These are phyloP conservation scores for Aphidius gifuensis DNA, from an alignment of 1,140 invertebrate genomes.

Conservation along the genomic window DNA sequence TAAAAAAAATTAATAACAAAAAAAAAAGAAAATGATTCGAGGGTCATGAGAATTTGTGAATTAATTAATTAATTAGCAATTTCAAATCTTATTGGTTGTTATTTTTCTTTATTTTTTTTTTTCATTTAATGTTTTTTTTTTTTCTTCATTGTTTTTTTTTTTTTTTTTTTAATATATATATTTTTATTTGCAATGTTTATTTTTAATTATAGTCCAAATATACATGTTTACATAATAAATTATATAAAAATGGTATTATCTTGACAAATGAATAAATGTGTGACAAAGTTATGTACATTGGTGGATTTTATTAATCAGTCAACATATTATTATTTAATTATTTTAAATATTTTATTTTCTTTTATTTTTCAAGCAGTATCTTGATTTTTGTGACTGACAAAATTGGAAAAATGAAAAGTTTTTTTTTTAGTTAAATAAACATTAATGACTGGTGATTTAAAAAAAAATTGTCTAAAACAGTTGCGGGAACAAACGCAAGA, in stretches of 20 bases:
- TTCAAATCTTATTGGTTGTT: too few relatives aligned
- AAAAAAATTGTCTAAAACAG: slow-evolving; percentile 47
- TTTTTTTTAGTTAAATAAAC: slow-evolving; percentile 4
- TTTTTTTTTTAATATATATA: slow-evolving; percentile 21
- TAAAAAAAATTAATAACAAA: too few relatives aligned
- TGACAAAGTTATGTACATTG: slow-evolving; percentile 52
- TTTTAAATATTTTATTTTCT: slow-evolving; percentile 14
- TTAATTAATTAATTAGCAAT: slow-evolving; percentile 29
- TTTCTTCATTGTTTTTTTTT: too few relatives aligned
- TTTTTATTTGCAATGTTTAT: slow-evolving; percentile 49
- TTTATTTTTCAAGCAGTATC: not conserved
- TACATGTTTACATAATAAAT: slow-evolving; percentile 55
- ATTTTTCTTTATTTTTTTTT: too few relatives aligned
- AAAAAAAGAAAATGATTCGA: slow-evolving; percentile 32
- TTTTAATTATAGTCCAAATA: slow-evolving; percentile 53
- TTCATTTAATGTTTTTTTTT: too few relatives aligned
- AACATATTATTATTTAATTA: slow-evolving; percentile 31
- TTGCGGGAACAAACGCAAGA: slow-evolving; percentile 47
- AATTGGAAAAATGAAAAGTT: too few relatives aligned
- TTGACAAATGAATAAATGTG: slow-evolving; percentile 41
- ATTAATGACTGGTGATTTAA: slow-evolving; percentile 10
- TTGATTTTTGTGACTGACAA: too few relatives aligned
- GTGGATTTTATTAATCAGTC: slow-evolving; percentile 40
- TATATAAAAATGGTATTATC: slow-evolving; percentile 54
- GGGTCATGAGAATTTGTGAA: slow-evolving; percentile 47